phyloP scores from a whole-genome alignment of 2,797 vertebrate species.

The Oreochromis grahami region DNA sequence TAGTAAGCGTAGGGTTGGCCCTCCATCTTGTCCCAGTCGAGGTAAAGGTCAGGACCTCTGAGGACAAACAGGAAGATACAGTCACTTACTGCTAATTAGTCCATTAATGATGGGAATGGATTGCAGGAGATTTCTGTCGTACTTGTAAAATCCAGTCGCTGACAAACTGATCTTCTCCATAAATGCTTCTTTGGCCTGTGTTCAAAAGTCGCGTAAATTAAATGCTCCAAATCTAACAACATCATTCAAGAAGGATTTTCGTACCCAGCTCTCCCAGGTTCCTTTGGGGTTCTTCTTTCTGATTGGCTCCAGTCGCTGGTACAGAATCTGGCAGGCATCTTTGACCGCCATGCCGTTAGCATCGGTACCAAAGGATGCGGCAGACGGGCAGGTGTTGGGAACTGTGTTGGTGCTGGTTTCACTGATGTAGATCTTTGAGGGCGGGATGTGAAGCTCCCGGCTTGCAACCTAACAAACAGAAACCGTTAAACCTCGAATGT shows the following conservation, averaged over 20 bases:
- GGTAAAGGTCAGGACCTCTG: constrained; percentile 77
- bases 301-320: constrained; percentile 83
- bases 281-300: constrained; percentile 79
- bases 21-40: constrained; percentile 83
- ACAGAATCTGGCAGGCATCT: constrained; percentile 85
- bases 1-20: constrained; percentile 76
- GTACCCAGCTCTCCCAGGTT: constrained; percentile 88
- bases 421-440: constrained; percentile 81
- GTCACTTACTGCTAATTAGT: not conserved
- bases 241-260: not conserved
- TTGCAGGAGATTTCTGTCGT: not conserved
- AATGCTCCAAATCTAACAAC: not conserved
- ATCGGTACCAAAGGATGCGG: constrained; percentile 83
- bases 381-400: constrained; percentile 82
- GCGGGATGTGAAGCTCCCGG: constrained; percentile 82
- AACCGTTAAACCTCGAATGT: not conserved
- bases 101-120: not conserved
- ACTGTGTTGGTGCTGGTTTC: constrained; percentile 84
- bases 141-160: constrained; percentile 84
- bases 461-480: constrained; percentile 82
- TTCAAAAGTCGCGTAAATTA: not conserved
- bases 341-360: constrained; percentile 89
- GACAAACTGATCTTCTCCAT: constrained; percentile 85
- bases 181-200: constrained; percentile 78
- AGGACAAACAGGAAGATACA: not conserved